Conservation (phyloP, 2,113 vertebrate species). For the Burhinus bistriatus region DNA sequence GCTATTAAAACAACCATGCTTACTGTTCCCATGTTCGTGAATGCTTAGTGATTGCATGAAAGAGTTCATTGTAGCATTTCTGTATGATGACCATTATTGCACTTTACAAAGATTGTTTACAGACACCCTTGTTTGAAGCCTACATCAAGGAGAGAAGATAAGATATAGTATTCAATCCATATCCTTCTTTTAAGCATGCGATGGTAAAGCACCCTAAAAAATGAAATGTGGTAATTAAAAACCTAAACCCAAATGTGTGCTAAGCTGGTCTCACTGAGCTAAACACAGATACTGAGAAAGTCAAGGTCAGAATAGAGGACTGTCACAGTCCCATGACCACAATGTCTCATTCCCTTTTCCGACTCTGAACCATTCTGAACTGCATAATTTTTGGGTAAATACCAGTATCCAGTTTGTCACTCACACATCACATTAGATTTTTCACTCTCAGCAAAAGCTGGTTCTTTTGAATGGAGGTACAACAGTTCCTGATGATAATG, state of each 20-base stretch:
- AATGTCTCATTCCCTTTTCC: not conserved
- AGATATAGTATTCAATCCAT: not conserved
- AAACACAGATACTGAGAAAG: not conserved
- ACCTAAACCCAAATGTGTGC: not conserved
- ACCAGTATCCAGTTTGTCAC: not conserved
- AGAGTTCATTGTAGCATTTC: not conserved
- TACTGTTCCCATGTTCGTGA: not conserved
- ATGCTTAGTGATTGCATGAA: not conserved
- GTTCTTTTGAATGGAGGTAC: not conserved
- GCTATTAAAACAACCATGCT: not conserved
- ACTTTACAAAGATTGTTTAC: not conserved
- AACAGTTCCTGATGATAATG: not conserved
- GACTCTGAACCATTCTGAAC: not conserved
- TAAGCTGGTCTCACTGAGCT: not conserved
- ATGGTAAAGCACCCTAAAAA: not conserved
- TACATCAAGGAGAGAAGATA: not conserved
- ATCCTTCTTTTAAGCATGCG: not conserved
- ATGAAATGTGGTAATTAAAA: not conserved
- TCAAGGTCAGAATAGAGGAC: not conserved
- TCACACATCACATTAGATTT: not conserved
- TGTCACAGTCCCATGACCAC: not conserved
- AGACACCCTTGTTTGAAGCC: not conserved
- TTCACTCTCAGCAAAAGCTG: not conserved
- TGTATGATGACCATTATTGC: not conserved
- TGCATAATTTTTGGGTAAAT: not conserved